Base-by-base conservation (phyloP, 2,888 invertebrate genomes). In the Julus scandinavius region DNA sequence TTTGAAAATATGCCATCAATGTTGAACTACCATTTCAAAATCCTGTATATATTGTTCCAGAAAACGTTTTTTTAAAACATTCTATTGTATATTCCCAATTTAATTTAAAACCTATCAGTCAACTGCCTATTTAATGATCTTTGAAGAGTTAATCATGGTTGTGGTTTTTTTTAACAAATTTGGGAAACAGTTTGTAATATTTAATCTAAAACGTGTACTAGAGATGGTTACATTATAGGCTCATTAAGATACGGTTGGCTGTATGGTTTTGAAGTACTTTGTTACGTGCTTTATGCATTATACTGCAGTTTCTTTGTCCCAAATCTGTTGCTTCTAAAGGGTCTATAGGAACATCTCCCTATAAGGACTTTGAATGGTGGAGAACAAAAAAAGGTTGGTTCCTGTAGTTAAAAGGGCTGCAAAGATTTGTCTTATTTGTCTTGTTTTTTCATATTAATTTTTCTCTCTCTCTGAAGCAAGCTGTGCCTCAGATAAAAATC, bases 341-440 rank as follows among this genome's bases (percentile, higher is more conserved):
- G 85, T 90, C 90, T 87, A 88, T 89, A 87, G 89, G 88, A 88
- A 89, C 90, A 87, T 90, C 90, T 89, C 89, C 90, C 88, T 89
- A 87, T 90, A 90, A 89, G 89, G 90, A 90, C 87, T 90, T 89
- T 90, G 90, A 89, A 88, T 89, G 89, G 89, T 90, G 90, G 90
- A 90, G 90, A 89, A 89, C 90, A 80, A 89, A 90, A 88, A 90
- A 90, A 90, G 90, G 90, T 90, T 89, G 89, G 90, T 90, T 88
- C 58, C 20, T 88, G 15, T 58, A 87, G 54, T 72, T 41, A 84
- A 72, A 58, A 58, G 87, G 41, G 41, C 50, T 72, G 72, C 13
- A 72, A 72, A 72, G 2, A 72, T 29, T 6, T 29, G 29, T 72
- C 13, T n/a, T 72, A 29, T 72, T 29, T 45, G 45, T 54, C 11